phyloP scores from a whole-genome alignment of 2,888 invertebrate genomes.

The Ametastegia equiseti region DNA sequence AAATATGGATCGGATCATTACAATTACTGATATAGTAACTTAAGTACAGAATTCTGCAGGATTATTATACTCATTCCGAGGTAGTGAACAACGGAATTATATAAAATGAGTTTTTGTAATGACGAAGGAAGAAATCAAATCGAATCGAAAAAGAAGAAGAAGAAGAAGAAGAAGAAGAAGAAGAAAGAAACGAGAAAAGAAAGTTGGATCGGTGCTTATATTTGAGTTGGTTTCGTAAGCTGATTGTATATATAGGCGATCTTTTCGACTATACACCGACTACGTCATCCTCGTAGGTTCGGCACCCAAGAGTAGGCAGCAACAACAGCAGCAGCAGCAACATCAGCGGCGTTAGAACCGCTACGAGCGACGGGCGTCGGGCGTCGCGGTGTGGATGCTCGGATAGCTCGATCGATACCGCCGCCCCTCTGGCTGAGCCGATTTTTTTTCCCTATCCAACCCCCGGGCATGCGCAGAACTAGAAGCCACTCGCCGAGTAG shows the following conservation, averaged over 20 bases:
- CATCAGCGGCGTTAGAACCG: too few species aligned
- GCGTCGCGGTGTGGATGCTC: constrained; percentile 74
- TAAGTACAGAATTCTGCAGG: too few species aligned
- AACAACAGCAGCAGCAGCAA: too few species aligned
- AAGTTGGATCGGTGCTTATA: constrained; percentile 49
- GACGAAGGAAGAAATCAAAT: too few species aligned
- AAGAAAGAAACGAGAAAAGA: neutral
- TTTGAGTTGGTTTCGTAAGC: constrained; percentile 34
- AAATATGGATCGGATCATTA: too few species aligned
- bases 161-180: too few species aligned
- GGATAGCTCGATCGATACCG: constrained; percentile 72
- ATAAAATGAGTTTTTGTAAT: too few species aligned
- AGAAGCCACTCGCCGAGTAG: constrained; percentile 60
- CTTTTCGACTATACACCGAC: constrained; percentile 47
- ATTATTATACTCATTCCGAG: too few species aligned
- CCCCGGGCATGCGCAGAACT: constrained; percentile 65
- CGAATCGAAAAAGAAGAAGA: neutral
- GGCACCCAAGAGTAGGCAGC: too few species aligned
- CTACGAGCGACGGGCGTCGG: constrained; percentile 71
- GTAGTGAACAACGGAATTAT: too few species aligned
- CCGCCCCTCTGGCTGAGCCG: constrained; percentile 78
- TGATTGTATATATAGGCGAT: too few species aligned
- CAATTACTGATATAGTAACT: too few species aligned
- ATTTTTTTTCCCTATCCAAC: constrained; percentile 79
- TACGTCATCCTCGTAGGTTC: constrained; percentile 60